Percentiles rank a stretch among this genome's conserved stretches.
Conservation (phyloP, 2,113 vertebrate species). For the Pelusios castaneus region DNA sequence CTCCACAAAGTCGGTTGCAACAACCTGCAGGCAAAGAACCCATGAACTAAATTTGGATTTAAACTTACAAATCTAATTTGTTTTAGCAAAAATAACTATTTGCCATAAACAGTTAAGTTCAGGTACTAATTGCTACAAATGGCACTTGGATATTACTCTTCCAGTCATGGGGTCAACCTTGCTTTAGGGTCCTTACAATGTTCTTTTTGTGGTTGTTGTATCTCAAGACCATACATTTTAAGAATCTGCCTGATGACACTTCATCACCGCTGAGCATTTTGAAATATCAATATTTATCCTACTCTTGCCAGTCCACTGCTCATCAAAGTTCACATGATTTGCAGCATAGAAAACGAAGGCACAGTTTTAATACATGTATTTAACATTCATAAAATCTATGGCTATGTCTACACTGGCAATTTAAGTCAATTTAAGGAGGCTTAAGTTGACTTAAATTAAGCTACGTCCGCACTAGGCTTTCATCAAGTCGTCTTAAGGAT, state of each 20-base stretch:
- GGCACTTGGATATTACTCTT: not conserved
- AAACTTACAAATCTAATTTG: not conserved
- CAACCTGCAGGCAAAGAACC: slow-evolving; percentile 39
- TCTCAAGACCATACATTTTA: too few species aligned
- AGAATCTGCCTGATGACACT: too few species aligned
- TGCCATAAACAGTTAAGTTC: not conserved
- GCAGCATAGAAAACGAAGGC: not conserved
- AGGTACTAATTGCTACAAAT: not conserved
- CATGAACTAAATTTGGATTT: slow-evolving; percentile 45
- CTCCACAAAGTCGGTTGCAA: slow-evolving; percentile 23
- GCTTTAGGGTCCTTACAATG: not conserved
- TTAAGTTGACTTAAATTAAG: too few species aligned
- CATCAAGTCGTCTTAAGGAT: too few species aligned
- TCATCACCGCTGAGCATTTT: not conserved
- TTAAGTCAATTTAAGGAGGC: too few species aligned
- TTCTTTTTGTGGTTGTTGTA: not conserved
- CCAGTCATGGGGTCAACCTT: not conserved
- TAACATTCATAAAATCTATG: too few species aligned
- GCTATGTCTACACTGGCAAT: too few species aligned
- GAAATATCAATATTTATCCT: not conserved
- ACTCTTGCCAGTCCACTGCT: not conserved
- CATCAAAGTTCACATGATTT: not conserved
- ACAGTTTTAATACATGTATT: not conserved
- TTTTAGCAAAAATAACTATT: not conserved
- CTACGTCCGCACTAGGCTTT: too few species aligned